phyloP scores from a whole-genome alignment of 2,888 invertebrate species.

The Bombyx huttoni region DNA sequence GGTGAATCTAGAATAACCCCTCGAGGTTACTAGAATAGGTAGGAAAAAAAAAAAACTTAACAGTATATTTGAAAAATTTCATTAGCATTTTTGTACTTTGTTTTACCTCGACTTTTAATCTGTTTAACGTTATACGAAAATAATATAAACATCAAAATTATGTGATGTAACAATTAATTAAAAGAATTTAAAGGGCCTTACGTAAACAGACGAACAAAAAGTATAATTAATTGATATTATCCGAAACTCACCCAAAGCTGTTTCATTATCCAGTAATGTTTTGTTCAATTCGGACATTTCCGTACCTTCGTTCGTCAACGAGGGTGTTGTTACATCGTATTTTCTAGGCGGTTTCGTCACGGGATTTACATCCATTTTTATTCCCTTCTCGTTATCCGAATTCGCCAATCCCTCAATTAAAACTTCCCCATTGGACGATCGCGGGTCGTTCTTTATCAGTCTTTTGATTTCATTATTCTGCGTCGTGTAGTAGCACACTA shows the following conservation, averaged over 20 bases:
- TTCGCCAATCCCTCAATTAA: slow-evolving; percentile 80
- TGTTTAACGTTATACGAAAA: too few species aligned
- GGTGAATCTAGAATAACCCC: too few species aligned
- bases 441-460: slow-evolving; percentile 74
- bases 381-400: slow-evolving; percentile 84
- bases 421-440: slow-evolving; percentile 77
- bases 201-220: background rate
- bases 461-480: slow-evolving; percentile 67
- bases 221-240: background rate
- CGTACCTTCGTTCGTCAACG: slow-evolving; percentile 77
- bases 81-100: too few species aligned
- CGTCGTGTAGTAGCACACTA: slow-evolving; percentile 68
- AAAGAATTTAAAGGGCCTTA: background rate
- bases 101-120: too few species aligned
- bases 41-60: too few species aligned
- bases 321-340: slow-evolving; percentile 78
- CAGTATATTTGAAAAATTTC: too few species aligned
- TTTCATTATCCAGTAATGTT: slow-evolving; percentile 82
- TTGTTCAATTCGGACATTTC: slow-evolving; percentile 87
- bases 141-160: too few species aligned
- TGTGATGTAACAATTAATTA: too few species aligned
- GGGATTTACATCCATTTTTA: slow-evolving; percentile 86
- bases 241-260: slow-evolving; percentile 76
- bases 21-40: too few species aligned
- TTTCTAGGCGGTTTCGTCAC: slow-evolving; percentile 84